Base-by-base conservation (phyloP, 2,888 invertebrate genomes). In the Glomeris marginata region DNA sequence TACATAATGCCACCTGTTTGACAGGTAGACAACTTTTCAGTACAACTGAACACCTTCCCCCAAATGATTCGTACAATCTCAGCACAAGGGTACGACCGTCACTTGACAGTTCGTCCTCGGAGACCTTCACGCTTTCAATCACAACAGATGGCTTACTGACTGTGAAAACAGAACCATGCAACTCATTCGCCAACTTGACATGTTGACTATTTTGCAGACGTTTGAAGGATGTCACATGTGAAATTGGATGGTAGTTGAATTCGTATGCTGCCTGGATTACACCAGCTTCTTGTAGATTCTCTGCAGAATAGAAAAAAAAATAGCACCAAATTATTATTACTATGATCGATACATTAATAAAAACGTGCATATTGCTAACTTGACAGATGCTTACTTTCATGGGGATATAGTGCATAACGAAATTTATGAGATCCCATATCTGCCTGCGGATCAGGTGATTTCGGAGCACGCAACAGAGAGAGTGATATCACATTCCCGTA, bases 341-440 rank as follows among this genome's bases (percentile, higher is more conserved):
- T 8, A 28, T 28, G 28, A n/a, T n/a, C 8, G 28, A 28, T 28
- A 28, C 8, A 28, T 3, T 28, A 28, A 8, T n/a, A 34, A 15
- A 15, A 37, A 2, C 42, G 4, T 22, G 42, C 18, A 50, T 13
- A 35, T 1, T 1, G 4, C 22, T n/a, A 22, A 2, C 50, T 11
- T 6, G 28, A 3, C 28, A 28, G 28, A 21, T 15, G 54, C 54
- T 52, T 55, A 67, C 69, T 69, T 55, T 52, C 54, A 59, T 69
- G 68, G 2, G 71, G 70, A 64, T 70, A 64, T 16, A 72, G 48
- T 15, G 69, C 70, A 58, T 73, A 72, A 18, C 65, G 61, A 56
- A 72, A 69, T 13, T 55, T 56, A 55, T 73, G 72, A 38, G 64
- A 63, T 22, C 62, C 60, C 65, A 71, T 72, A 57, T 72, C 72